Base-by-base conservation (phyloP, 1,140 invertebrate genomes). In the Drosophila baimaii region DNA sequence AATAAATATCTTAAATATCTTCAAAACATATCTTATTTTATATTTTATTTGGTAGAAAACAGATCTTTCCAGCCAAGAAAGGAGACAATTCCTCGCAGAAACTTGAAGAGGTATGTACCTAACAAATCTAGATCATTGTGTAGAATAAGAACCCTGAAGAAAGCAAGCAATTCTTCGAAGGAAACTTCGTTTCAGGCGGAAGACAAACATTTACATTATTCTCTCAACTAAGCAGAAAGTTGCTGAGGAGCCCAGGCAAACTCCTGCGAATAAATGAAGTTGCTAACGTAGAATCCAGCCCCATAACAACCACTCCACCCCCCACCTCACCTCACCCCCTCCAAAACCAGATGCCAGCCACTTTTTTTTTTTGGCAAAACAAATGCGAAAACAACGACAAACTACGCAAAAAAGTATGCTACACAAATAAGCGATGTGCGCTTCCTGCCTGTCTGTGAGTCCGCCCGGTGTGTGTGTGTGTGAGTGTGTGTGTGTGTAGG, bases 401-500 rank as follows among this genome's bases (percentile, higher is more conserved):
- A 77, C 76, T 88, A 79, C 83, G 83, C 83, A 82, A 88, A 88
- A 86, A 86, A 83, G 81, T 80, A 80, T 81, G 64, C 81, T 73
- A 80, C 58, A 84, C 81, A 84, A 84, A 84, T 80, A 84, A 71
- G 79, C 75, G 70, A 71, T 72, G 66, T 58, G 66, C 66, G 65
- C 69, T 59, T 75, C 62, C 73, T 77, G 39, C 51, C 31, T 46
- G 55, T 41, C 33, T 64, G 35, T 62, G 25, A 19, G 44, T 55
- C 5, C 19, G 41, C 12, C 21, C 29, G 29, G 17, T 44, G 12
- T 41, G 61, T 43, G 55, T 13, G 17, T 23, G 21, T 39, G 54
- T 17, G 27, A 59, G 33, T 27, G 33, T 58, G 12, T 17, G 69
- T 47, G 56, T 13, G 46, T 37, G 51, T 33, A 13, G 25, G 19